Conservation (phyloP, 1,140 invertebrate genomes). For the Anthonomus grandis region DNA sequence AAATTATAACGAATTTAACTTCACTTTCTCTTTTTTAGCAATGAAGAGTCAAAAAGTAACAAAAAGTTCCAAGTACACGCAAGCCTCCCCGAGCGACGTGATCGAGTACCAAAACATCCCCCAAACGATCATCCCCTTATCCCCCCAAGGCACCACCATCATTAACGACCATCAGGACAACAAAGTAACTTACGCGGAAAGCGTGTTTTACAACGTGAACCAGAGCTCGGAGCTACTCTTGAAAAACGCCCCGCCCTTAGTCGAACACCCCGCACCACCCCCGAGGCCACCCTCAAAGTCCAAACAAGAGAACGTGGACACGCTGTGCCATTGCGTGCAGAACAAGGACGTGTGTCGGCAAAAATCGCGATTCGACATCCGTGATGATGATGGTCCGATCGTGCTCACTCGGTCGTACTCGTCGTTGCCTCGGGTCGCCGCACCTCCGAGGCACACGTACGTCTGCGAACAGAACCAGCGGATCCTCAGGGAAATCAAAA, state of each 20-base stretch:
- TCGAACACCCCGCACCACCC: no score
- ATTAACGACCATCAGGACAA: constrained; percentile 31
- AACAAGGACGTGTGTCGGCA: constrained; percentile 28
- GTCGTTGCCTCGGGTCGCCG: constrained; percentile 36
- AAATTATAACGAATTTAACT: background rate
- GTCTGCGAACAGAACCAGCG: constrained; percentile 39
- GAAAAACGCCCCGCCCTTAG: constrained; percentile 26
- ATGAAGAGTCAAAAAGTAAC: constrained; percentile 35
- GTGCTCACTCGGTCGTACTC: constrained; percentile 37
- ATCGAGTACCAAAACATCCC: constrained; percentile 41
- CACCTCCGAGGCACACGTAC: constrained; percentile 33
- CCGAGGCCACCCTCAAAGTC: constrained; percentile 8
- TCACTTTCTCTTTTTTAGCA: constrained; percentile 20
- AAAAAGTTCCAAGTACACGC: constrained; percentile 45
- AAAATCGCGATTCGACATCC: constrained; percentile 30
- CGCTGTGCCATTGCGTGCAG: constrained; percentile 38
- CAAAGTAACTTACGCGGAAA: constrained; percentile 25
- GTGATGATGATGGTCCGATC: constrained; percentile 26
- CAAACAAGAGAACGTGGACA: constrained; percentile 35
- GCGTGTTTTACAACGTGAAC: constrained; percentile 33
- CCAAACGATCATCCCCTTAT: constrained; percentile 27
- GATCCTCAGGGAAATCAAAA: constrained; percentile 31
- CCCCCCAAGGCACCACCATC: constrained; percentile 29
- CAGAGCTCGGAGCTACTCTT: constrained; percentile 39
- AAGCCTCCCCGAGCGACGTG: constrained; percentile 41